Conservation (phyloP, 2,113 vertebrate species). For the Isichthys henryi region DNA sequence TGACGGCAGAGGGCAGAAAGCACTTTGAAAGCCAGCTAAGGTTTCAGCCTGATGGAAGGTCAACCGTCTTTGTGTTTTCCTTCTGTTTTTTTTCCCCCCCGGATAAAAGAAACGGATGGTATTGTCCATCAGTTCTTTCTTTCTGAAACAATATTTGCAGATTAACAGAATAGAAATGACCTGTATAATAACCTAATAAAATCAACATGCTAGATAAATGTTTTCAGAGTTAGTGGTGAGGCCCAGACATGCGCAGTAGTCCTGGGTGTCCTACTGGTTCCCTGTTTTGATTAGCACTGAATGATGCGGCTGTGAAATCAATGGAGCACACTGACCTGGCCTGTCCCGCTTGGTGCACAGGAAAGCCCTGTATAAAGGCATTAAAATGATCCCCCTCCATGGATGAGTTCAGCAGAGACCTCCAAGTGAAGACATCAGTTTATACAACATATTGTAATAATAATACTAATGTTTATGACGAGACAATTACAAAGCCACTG, state of each 20-base stretch:
- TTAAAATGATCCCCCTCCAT: background rate
- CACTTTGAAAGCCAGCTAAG: constrained; percentile 11
- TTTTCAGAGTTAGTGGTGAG: background rate
- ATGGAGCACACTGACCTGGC: background rate
- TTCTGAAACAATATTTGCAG: background rate
- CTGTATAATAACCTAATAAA: background rate
- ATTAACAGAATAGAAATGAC: background rate
- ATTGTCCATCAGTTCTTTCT: background rate
- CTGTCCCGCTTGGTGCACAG: background rate
- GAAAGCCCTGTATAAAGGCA: background rate
- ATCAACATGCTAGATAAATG: background rate
- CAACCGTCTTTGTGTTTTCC: background rate
- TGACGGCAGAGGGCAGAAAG: constrained; percentile 18
- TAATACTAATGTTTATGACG: background rate
- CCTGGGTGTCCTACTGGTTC: background rate
- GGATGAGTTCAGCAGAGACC: background rate
- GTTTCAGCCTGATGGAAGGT: background rate
- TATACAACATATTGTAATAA: background rate
- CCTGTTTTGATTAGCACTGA: background rate
- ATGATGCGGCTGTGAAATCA: background rate
- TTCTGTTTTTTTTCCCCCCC: background rate
- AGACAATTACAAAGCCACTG: background rate
- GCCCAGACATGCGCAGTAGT: background rate
- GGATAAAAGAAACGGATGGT: background rate
- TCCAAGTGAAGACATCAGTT: background rate